Percentiles rank a stretch among this genome's conserved stretches.
Conservation (phyloP, 1,140 invertebrate species). For the Scaptodrosophila lebanonensis region DNA sequence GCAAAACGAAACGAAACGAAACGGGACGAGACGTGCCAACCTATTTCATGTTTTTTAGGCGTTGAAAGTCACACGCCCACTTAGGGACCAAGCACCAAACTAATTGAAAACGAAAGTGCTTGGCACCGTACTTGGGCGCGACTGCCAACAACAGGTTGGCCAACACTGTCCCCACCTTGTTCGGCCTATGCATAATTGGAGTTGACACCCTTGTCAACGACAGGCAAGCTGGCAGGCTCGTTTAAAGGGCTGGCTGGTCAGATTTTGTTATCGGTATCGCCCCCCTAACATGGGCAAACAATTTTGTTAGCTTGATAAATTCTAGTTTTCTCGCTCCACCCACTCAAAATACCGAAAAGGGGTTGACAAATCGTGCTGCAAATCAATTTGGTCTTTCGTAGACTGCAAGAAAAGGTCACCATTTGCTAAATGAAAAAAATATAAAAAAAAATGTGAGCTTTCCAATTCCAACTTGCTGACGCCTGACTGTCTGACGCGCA, state of each 20-base stretch:
- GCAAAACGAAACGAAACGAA: not conserved
- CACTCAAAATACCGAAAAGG: conserved; percentile 24
- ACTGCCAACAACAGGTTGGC: conserved; percentile 54
- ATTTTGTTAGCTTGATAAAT: conserved; percentile 58
- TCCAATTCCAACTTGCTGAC: not conserved
- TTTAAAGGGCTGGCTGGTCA: not conserved
- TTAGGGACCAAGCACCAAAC: conserved; percentile 36
- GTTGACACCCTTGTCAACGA: conserved; percentile 64
- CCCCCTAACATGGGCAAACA: conserved; percentile 28
- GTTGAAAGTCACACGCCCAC: conserved; percentile 70
- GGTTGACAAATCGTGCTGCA: conserved; percentile 71
- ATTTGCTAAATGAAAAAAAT: conserved; percentile 65
- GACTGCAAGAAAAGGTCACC: conserved; percentile 58
- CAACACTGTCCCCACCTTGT: not conserved
- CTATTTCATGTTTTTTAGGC: conserved; percentile 47
- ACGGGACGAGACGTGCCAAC: conserved; percentile 11
- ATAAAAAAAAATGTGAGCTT: conserved; percentile 16
- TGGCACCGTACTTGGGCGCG: conserved; percentile 7
- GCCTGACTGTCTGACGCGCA: conserved; percentile 38
- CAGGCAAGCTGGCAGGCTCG: conserved; percentile 14
- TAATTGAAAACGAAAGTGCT: conserved; percentile 71
- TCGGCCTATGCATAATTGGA: conserved; percentile 54
- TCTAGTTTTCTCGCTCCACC: conserved; percentile 23
- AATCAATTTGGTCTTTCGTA: conserved; percentile 55
- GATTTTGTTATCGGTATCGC: conserved; percentile 26